Conservation (phyloP, 2,113 vertebrate species). For the Potamarius usumacintae region DNA sequence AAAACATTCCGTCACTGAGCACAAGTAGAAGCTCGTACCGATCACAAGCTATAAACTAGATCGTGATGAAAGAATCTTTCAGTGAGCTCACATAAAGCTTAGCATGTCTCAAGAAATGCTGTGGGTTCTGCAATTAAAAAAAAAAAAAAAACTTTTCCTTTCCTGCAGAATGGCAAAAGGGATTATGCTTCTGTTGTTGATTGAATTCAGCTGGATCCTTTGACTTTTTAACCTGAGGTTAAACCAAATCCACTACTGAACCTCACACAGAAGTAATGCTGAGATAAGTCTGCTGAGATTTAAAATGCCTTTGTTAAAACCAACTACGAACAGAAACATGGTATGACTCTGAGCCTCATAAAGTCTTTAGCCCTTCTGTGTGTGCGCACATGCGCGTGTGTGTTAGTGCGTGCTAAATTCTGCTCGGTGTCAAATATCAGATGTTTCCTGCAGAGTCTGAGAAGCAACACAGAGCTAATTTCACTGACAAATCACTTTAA, state of each 20-base stretch:
- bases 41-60: not conserved
- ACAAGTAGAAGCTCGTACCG: not conserved
- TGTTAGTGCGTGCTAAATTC: constrained; percentile 18
- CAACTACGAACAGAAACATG: not conserved
- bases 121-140: not conserved
- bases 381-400: not conserved
- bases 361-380: constrained; percentile 25
- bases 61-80: constrained; percentile 12
- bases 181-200: not conserved
- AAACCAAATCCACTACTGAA: not conserved
- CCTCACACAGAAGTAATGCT: not conserved
- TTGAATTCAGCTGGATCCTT: not conserved
- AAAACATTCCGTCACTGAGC: not conserved
- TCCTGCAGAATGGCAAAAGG: not conserved
- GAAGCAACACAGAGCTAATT: constrained; percentile 19
- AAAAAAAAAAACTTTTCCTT: not conserved
- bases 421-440: constrained; percentile 50
- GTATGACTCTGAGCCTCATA: not conserved
- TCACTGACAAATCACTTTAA: constrained; percentile 36
- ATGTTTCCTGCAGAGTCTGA: constrained; percentile 17
- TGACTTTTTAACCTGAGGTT: not conserved
- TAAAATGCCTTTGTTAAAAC: not conserved
- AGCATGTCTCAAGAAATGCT: not conserved
- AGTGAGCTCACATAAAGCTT: constrained; percentile 20
- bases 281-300: not conserved